Base-by-base conservation (phyloP, 2,888 invertebrate species). In the Lasioglossum marginatum region DNA sequence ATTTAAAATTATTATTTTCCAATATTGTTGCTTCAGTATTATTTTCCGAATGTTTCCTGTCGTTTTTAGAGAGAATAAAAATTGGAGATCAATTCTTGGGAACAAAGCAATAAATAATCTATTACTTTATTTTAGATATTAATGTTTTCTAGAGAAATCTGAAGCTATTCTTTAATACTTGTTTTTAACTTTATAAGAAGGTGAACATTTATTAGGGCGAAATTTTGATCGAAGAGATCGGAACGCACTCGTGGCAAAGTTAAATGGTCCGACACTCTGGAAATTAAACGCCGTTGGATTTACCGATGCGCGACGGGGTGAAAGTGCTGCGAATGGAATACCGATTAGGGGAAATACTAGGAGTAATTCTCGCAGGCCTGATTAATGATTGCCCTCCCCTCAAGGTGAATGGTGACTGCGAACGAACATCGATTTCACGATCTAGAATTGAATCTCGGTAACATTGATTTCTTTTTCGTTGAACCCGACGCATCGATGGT, bases 251-350 rank as follows among this genome's bases (percentile, higher is more conserved):
- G 66, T 68, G 34, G 34, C 66, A 12, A 70, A 63, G 71, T 27
- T 63, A 34, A 71, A 70, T 27, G 37, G 48, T 6, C 34, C 34
- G 71, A 43, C 37, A 74, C 19, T 37, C 34, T 73, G 84, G 79
- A 74, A 84, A 86, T 85, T 84, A 85, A 77, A 74, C 77, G 52
- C n/a, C 37, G 31, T 37, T 23, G 34, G 45, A 81, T 85, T 45
- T 77, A 71, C 48, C 71, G 83, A n/a, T n/a, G n/a, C n/a, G n/a
- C n/a, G n/a, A 60, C 34, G 12, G 48, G 14, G 70, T 70, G 75
- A 75, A 75, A 34, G 40, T 60, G 75, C 72, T 60, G 75, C 70
- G 70, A 31, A 31, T 31, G 45, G 85, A 86, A 86, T 86, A 85
- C 80, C 74, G 81, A 86, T 83, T 71, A 80, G 74, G 34, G n/a